Percentiles rank a stretch among this genome's conserved stretches.
These are phyloP conservation scores for Phylloscopus whistleri DNA, from an alignment of 2,113 vertebrate species.

Conservation along the genomic window DNA sequence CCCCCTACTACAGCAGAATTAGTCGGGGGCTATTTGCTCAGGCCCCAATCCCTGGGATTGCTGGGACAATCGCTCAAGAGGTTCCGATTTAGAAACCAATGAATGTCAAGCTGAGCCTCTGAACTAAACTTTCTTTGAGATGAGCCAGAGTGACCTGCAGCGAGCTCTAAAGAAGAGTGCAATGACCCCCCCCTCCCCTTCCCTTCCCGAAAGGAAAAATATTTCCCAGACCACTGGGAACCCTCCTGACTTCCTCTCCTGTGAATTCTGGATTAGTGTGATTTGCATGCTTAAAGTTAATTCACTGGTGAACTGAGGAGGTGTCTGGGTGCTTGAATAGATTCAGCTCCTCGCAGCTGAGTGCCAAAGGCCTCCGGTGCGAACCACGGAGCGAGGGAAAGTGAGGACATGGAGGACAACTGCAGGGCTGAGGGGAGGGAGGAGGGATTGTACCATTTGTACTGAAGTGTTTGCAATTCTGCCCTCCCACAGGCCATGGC, in stretches of 20 bases:
- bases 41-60: not conserved
- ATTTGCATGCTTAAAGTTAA: conserved; percentile 56
- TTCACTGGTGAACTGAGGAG: conserved; percentile 34
- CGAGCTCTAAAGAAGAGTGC: conserved; percentile 37
- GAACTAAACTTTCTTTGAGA: conserved; percentile 54
- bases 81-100: conserved; percentile 49
- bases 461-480: conserved; percentile 42
- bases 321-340: conserved; percentile 50
- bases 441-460: conserved; percentile 44
- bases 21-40: conserved; percentile 17
- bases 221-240: conserved; percentile 15
- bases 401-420: conserved; percentile 47
- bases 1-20: conserved; percentile 46
- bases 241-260: conserved; percentile 42
- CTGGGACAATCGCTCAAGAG: conserved; percentile 16
- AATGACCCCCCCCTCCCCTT: not conserved
- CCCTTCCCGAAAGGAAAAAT: not conserved
- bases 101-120: conserved; percentile 32
- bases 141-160: conserved; percentile 43
- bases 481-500: conserved; percentile 41
- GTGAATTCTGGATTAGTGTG: conserved; percentile 51
- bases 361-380: conserved; percentile 33
- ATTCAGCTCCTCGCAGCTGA: not conserved
- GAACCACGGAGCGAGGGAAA: not conserved
- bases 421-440: conserved; percentile 33